Evolutionary conservation across 2,113 vertebrate genomes (phyloP).

Genomic region (Xenotilapia leptura): DNA sequence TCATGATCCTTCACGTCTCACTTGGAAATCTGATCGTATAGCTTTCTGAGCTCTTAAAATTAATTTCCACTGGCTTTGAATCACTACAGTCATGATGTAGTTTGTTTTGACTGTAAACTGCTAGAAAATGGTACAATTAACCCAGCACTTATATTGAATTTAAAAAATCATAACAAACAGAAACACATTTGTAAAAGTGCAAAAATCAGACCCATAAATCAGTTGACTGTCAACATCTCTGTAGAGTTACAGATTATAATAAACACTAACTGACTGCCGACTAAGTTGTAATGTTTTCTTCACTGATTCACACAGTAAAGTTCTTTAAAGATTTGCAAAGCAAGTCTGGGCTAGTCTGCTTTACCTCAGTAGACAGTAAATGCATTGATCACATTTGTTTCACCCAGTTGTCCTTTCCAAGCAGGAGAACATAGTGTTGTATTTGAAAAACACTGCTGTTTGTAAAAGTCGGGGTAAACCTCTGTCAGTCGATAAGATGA

Average conservation of each 20-base stretch:
- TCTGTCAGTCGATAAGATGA: background rate
- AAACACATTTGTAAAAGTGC: background rate
- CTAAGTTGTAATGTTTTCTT: background rate
- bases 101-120: background rate
- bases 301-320: background rate
- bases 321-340: background rate
- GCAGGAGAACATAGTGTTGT: background rate
- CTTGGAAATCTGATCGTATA: background rate
- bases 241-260: background rate
- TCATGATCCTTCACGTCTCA: background rate
- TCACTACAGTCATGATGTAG: background rate
- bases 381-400: background rate
- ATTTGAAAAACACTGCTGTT: background rate
- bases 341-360: background rate
- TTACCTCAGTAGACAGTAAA: background rate
- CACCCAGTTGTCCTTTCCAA: no score
- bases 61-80: background rate
- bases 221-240: background rate
- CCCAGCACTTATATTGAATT: background rate
- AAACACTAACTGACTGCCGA: background rate
- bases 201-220: background rate
- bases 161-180: background rate
- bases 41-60: background rate
- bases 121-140: background rate
- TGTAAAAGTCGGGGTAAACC: background rate